These are phyloP conservation scores for Drosophila lacteicornis DNA, from an alignment of 1,140 invertebrate species.

Conservation along the genomic window DNA sequence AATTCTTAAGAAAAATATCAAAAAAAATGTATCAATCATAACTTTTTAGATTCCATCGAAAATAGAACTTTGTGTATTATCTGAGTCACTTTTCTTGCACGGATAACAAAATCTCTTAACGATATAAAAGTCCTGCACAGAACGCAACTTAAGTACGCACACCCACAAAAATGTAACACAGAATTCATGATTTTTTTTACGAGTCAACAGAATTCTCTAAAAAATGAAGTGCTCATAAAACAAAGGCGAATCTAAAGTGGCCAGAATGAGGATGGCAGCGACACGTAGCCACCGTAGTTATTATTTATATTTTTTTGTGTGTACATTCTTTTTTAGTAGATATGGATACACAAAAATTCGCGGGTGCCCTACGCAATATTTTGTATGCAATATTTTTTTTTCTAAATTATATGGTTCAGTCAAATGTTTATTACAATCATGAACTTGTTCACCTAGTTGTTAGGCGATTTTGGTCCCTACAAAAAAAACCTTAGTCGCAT, in stretches of 20 bases:
- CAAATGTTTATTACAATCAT: background rate
- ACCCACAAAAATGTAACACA: constrained; percentile 3
- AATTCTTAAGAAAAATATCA: too few relatives aligned
- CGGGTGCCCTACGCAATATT: constrained; percentile 33
- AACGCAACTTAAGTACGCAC: background rate
- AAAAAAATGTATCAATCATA: too few relatives aligned
- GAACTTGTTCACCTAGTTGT: constrained; percentile 13
- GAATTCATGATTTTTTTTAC: constrained; percentile 68
- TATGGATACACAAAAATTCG: constrained; percentile 46
- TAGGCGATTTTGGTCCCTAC: constrained; percentile 15
- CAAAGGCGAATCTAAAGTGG: constrained; percentile 42
- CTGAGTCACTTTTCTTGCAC: background rate
- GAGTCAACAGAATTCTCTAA: constrained; percentile 49
- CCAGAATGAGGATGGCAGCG: background rate
- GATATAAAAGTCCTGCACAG: background rate
- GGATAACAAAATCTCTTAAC: background rate
- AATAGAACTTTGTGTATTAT: background rate
- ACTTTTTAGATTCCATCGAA: background rate
- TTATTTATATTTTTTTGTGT: constrained; percentile 18
- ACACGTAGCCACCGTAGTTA: constrained; percentile 39
- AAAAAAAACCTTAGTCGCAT: constrained; percentile 29
- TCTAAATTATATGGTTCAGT: background rate
- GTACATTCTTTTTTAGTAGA: constrained; percentile 11
- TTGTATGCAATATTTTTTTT: constrained; percentile 11
- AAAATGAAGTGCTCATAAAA: constrained; percentile 69